Evolutionary conservation across 30 jellyfish, hydroid and myxozoan species (phyloP).

Genomic region (Phacellophora camtschatica): DNA sequence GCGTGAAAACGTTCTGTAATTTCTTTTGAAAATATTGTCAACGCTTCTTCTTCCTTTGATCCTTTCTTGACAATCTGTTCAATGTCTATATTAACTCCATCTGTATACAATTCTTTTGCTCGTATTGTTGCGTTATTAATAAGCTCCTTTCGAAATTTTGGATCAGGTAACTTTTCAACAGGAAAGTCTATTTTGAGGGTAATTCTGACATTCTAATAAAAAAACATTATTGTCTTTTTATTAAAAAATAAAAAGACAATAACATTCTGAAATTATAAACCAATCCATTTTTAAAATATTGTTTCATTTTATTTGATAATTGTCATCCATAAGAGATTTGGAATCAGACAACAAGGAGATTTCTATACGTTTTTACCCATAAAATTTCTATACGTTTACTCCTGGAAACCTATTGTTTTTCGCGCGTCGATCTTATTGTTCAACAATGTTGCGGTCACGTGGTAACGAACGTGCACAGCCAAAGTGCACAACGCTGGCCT

Average conservation of each 20-base stretch:
- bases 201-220: constrained; percentile 62
- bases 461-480: not conserved
- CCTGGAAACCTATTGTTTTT: not conserved
- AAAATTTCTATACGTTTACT: too few species aligned
- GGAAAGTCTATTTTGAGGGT: constrained; percentile 37
- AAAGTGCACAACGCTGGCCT: not conserved
- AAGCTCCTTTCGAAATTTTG: constrained; percentile 34
- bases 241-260: not conserved
- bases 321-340: too few species aligned
- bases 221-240: too few species aligned
- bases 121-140: constrained; percentile 11
- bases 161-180: constrained; percentile 49
- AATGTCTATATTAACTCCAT: constrained; percentile 75
- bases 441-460: not conserved
- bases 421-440: not conserved
- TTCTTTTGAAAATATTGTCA: constrained; percentile 49
- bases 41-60: constrained; percentile 39
- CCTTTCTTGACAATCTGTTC: constrained; percentile 54
- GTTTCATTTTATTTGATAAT: too few species aligned
- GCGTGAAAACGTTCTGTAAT: constrained; percentile 32
- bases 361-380: too few species aligned
- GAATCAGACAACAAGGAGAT: too few species aligned
- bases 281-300: too few species aligned
- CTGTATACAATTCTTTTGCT: constrained; percentile 48
- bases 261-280: too few species aligned